Conservation (phyloP, 2,888 invertebrate genomes). For the Busseola fusca region DNA sequence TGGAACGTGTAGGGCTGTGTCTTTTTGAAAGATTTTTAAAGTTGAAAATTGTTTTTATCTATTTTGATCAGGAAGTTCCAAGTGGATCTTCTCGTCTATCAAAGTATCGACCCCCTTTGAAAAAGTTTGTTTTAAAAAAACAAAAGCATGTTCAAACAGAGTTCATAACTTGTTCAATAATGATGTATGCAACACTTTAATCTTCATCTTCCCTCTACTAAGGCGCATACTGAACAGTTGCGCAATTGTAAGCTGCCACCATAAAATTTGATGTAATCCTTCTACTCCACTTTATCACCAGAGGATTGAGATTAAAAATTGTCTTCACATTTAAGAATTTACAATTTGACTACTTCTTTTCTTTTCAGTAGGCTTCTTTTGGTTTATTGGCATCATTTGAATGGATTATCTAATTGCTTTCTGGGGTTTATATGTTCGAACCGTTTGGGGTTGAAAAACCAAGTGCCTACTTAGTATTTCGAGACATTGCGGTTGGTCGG, state of each 20-base stretch:
- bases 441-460: background rate
- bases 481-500: background rate
- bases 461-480: background rate
- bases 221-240: background rate
- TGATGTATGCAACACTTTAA: too few species aligned
- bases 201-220: background rate
- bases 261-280: background rate
- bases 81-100: background rate
- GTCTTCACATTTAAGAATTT: background rate
- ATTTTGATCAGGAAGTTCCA: background rate
- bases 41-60: background rate
- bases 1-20: conserved; percentile 52
- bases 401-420: background rate
- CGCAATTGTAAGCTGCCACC: background rate
- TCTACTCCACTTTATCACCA: background rate
- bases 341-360: background rate
- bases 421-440: background rate
- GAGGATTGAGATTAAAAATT: background rate
- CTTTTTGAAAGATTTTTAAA: background rate
- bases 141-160: too few species aligned
- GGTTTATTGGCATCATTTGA: background rate
- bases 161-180: background rate
- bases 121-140: background rate
- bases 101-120: background rate
- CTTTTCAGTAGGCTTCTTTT: background rate